Conservation (phyloP, 2,797 vertebrate species). For the Okamejei kenojei region DNA sequence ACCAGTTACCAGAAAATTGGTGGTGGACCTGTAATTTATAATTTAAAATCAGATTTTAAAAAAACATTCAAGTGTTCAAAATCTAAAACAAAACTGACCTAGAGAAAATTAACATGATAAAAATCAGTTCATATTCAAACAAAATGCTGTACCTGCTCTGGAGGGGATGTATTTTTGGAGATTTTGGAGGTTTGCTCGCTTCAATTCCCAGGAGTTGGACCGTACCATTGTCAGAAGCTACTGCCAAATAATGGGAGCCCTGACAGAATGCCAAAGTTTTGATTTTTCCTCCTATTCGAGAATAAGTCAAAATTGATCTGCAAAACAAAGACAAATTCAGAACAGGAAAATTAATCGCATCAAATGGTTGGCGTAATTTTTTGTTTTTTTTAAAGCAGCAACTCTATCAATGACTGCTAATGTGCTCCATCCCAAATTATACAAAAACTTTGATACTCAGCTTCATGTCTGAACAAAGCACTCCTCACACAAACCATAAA, state of each 20-base stretch:
- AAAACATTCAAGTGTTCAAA: not conserved
- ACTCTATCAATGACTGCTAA: not conserved
- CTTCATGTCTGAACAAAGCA: not conserved
- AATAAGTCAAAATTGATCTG: conserved; percentile 89
- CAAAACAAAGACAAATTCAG: conserved; percentile 10
- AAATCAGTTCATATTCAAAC: not conserved
- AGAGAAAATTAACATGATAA: not conserved
- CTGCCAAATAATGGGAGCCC: conserved; percentile 85
- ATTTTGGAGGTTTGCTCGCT: conserved; percentile 86
- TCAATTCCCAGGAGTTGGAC: conserved; percentile 88
- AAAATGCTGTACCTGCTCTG: conserved; percentile 73
- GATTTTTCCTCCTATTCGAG: conserved; percentile 80
- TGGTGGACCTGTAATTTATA: not conserved
- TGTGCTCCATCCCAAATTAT: not conserved
- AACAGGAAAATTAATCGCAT: not conserved
- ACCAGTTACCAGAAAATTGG: too few species aligned
- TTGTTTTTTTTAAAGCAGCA: not conserved
- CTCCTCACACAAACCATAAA: not conserved
- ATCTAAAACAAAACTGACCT: not conserved
- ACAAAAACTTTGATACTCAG: not conserved
- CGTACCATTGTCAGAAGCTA: conserved; percentile 85
- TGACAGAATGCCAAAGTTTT: conserved; percentile 93
- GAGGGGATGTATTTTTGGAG: conserved; percentile 87
- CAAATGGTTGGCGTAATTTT: not conserved
- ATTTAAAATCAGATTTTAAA: not conserved